Evolutionary conservation across 2,888 invertebrate species (phyloP).

Genomic region (Papilio protenor): DNA sequence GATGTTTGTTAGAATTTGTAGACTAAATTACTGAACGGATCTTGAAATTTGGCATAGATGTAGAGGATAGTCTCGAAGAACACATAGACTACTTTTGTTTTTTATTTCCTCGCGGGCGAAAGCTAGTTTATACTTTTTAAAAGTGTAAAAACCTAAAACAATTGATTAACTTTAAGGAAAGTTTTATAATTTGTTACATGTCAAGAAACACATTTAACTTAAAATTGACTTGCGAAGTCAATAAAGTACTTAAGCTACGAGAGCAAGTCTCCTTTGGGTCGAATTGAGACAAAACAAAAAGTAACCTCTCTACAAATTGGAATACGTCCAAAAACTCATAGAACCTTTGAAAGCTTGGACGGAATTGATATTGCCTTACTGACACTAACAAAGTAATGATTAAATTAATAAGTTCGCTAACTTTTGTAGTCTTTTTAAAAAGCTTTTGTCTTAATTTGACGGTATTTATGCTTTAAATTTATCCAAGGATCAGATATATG

Average conservation of each 20-base stretch:
- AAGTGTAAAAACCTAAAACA: no score
- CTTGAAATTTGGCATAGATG: no score
- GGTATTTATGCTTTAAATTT: neutral
- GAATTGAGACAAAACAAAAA: conserved; percentile 26
- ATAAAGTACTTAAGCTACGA: neutral
- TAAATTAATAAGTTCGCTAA: conserved; percentile 9
- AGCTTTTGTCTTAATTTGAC: neutral
- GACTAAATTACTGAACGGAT: no score
- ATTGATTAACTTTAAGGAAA: neutral
- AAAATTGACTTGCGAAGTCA: conserved; percentile 21
- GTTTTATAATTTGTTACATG: neutral
- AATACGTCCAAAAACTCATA: conserved; percentile 28
- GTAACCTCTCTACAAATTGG: conserved; percentile 28
- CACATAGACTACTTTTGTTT: no score
- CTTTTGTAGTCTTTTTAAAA: neutral
- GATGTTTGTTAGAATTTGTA: no score
- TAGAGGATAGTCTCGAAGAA: no score
- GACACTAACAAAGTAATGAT: conserved; percentile 19
- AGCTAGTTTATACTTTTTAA: no score
- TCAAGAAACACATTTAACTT: conserved; percentile 4
- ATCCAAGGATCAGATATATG: neutral
- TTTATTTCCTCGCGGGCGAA: no score
- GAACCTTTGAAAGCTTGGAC: conserved; percentile 26
- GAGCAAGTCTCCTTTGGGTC: conserved; percentile 16
- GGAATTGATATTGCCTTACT: conserved; percentile 32